Evolutionary conservation across 2,797 vertebrate genomes (phyloP), one percentile per base, ranked within the genome.

Genomic region (Lates japonicus): DNA sequence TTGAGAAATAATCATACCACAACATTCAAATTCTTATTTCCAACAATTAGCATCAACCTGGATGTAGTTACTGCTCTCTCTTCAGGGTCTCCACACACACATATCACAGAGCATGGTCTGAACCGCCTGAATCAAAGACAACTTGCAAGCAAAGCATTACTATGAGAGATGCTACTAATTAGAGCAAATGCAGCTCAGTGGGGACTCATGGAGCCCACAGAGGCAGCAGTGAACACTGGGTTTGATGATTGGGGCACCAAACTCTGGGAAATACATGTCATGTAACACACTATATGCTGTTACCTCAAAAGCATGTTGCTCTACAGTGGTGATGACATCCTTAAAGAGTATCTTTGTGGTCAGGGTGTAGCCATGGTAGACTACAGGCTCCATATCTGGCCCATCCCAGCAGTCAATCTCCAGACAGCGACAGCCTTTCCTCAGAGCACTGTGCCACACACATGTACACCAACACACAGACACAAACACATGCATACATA

Each of bases 331-430:
- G 70, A 98, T 92, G 22, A 98, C 97, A 6, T 96, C 96, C 81
- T 77, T 93, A 83, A 98, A 98, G 1, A 94, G 81, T 59, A 98
- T 95, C 91, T 96, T 97, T 91, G 94, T 96, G 1, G 97, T 98
- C 60, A 98, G 88, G 6, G 97, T 98, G 85, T 95, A 93, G 6
- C 97, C 97, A 0, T 98, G 97, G 73, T 97, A 97, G 2, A 98
- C 97, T 3, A 97, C 0, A 0, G 97, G 97, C 46, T 98, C 95
- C 39, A 88, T 85, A 19, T 96, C 87, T 0, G 90, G 71, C 22
- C 97, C 97, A 52, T 98, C 96, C 96, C 97, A 97, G 92, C 97
- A 98, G 90, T 97, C 97, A 51, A 98, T 96, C 92, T 98, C 97
- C 88, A 98, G 87, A 74, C 97, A 98, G 58, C 97, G 97, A 20